phyloP scores from a whole-genome alignment of 1,140 invertebrate genomes.

The Zeugodacus cucurbitae region DNA sequence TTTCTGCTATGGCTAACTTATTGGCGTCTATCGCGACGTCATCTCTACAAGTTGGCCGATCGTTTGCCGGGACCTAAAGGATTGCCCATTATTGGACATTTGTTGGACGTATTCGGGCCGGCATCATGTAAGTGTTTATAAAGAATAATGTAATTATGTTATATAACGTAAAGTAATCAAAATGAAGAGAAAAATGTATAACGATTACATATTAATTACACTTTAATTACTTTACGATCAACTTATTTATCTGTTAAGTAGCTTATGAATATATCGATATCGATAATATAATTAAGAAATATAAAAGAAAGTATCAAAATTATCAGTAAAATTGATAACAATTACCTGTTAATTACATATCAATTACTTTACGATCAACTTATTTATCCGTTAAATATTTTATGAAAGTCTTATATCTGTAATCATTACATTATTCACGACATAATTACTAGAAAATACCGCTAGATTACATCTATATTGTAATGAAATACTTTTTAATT shows the following conservation, averaged over 20 bases:
- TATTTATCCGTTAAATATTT: no score
- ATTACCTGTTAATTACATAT: not conserved
- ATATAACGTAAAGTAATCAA: no score
- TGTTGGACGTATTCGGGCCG: slow-evolving; percentile 76
- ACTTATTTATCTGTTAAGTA: no score
- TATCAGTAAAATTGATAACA: no score
- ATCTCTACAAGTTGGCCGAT: slow-evolving; percentile 76
- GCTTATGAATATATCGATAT: no score
- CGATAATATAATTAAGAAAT: no score
- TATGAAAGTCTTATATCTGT: no score
- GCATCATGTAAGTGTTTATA: slow-evolving; percentile 65
- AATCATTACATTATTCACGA: no score
- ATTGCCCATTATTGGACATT: slow-evolving; percentile 77
- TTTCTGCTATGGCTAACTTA: slow-evolving; percentile 77
- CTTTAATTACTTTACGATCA: not conserved
- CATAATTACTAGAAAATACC: no score
- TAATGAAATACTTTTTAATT: not conserved
- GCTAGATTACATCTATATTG: not conserved
- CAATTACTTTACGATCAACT: not conserved
- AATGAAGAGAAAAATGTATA: no score
- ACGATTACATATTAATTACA: not conserved
- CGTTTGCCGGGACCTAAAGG: slow-evolving; percentile 77
- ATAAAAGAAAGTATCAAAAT: no score
- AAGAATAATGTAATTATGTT: not conserved
- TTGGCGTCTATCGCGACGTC: slow-evolving; percentile 76